Conservation (phyloP, 1,140 invertebrate genomes). For the Globodera rostochiensis region DNA sequence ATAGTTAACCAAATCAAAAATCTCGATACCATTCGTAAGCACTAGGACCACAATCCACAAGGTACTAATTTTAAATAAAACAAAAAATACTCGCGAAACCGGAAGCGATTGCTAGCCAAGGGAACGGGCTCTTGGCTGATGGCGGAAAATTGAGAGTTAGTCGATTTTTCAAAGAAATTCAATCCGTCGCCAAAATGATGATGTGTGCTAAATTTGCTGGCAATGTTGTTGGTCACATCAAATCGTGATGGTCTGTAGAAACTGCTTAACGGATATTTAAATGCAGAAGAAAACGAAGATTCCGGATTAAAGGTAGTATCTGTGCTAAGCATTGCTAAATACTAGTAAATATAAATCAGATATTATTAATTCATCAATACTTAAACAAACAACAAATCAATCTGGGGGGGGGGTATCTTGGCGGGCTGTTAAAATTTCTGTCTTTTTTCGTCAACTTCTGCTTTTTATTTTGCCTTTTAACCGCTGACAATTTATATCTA, state of each 20-base stretch:
- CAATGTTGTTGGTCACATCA: background rate
- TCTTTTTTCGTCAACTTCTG: slow-evolving; percentile 10
- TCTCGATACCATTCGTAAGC: too few species aligned
- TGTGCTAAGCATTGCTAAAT: slow-evolving; percentile 6
- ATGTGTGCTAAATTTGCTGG: background rate
- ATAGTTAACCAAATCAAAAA: too few species aligned
- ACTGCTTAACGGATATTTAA: background rate
- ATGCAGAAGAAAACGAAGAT: background rate
- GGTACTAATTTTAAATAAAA: background rate
- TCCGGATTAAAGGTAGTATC: background rate
- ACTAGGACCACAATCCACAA: too few species aligned
- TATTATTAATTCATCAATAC: too few species aligned
- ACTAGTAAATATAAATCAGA: background rate
- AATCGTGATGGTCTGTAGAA: slow-evolving; percentile 5
- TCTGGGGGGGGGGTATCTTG: too few species aligned
- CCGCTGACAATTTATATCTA: slow-evolving; percentile 16
- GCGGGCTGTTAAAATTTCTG: too few species aligned
- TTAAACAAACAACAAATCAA: too few species aligned
- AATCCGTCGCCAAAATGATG: background rate
- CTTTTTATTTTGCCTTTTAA: slow-evolving; percentile 25
- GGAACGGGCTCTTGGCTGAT: background rate
- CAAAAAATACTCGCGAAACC: background rate
- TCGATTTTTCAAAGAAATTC: slow-evolving; percentile 14
- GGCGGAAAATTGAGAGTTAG: background rate
- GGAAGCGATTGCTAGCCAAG: background rate